Evolutionary conservation across 2,888 invertebrate genomes (phyloP), one percentile per base, ranked within the genome.

Genomic region (Dromius quadrimaculatus): DNA sequence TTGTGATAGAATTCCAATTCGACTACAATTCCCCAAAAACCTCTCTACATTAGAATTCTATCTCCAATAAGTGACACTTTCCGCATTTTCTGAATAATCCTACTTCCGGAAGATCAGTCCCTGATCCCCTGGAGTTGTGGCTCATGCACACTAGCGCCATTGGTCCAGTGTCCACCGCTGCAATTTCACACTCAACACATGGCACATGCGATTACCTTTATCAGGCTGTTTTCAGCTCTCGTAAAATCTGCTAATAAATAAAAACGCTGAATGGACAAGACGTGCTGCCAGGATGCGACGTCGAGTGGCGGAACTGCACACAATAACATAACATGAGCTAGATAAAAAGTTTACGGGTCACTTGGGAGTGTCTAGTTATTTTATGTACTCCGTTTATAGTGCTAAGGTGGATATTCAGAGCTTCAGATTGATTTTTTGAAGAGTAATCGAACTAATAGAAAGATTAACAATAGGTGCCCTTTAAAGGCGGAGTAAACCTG

Each of bases 181-280:
- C 61, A 61, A 61, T 20, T 61, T 64, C 20, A 45, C 47, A 34
- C 47, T 64, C 64, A 64, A 64, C 47, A 64, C 45, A 45, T 43
- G 45, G 34, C 45, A 47, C 64, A 19, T 20, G 41, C 32, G 64
- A 47, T 45, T 34, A 64, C 64, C 64, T 32, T 64, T 64, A 32
- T 64, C 47, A 64, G 28, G 19, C 45, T 34, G 28, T 64, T 64
- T 22, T 34, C n/a, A 11, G 45, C 45, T 57, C 23, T 66, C 66
- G 66, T 66, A 66, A 66, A 66, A 66, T 38, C 38, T 38, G 50
- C 66, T 66, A 66, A 66, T 66, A 66, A 66, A 66, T 66, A 66
- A 66, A 57, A 66, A 54, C 66, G 66, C 66, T 66, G 66, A 66
- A 66, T 66, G 66, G 66, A 66, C 66, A 66, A 41, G 66, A 66